Conservation (phyloP, 2,888 invertebrate species). For the Perizoma flavofasciatum region DNA sequence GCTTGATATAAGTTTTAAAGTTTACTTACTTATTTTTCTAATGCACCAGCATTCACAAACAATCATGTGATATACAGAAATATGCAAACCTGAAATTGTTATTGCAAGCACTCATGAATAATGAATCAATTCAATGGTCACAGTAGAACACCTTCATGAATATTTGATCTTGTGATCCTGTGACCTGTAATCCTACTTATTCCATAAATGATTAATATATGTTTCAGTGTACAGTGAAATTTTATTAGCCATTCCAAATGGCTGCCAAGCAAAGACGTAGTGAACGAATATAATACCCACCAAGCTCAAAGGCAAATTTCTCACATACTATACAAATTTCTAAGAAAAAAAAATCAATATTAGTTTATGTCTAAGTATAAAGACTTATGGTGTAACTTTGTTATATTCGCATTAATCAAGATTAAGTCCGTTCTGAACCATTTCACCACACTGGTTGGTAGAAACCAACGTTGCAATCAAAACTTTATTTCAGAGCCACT, state of each 20-base stretch:
- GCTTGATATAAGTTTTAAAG: too few species aligned
- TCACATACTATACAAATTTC: neutral
- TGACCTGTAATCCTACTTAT: slow-evolving; percentile 8
- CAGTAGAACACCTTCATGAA: slow-evolving; percentile 18
- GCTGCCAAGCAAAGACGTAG: neutral
- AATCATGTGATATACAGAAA: neutral
- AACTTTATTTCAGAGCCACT: too few species aligned
- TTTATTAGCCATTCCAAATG: slow-evolving; percentile 25
- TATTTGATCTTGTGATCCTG: slow-evolving; percentile 13
- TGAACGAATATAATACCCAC: neutral
- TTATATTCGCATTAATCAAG: too few species aligned
- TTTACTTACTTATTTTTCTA: too few species aligned
- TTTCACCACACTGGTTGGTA: too few species aligned
- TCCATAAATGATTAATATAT: slow-evolving; percentile 28
- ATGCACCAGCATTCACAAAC: too few species aligned
- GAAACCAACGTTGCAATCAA: too few species aligned
- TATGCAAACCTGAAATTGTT: neutral
- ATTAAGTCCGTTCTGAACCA: too few species aligned
- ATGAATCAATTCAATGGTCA: slow-evolving; percentile 1
- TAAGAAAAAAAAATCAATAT: too few species aligned
- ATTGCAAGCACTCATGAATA: slow-evolving; percentile 2
- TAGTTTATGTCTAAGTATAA: too few species aligned
- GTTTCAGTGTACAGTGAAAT: slow-evolving; percentile 20
- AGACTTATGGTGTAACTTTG: too few species aligned
- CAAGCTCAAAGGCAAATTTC: neutral